Evolutionary conservation across 2,113 vertebrate genomes (phyloP).

Genomic region (Hepsetus odoe): DNA sequence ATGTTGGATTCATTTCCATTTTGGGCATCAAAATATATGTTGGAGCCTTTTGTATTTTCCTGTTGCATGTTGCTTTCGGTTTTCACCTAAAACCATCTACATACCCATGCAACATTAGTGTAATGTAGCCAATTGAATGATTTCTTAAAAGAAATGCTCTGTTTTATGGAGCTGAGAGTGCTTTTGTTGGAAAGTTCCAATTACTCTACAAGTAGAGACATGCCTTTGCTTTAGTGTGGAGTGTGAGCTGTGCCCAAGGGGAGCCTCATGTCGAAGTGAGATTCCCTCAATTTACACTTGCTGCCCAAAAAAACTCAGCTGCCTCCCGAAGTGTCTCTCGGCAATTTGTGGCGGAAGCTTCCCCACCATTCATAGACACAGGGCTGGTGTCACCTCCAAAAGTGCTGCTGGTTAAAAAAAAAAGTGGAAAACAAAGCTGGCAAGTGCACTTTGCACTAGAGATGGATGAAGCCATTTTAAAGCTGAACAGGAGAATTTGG

Average conservation of each 20-base stretch:
- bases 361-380: conserved; percentile 1
- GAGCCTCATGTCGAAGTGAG: conserved; percentile 48
- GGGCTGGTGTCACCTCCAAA: conserved; percentile 16
- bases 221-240: neutral
- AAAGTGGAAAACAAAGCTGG: neutral
- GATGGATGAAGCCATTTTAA: conserved; percentile 10
- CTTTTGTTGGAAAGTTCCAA: conserved; percentile 17
- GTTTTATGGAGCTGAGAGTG: conserved; percentile 10
- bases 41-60: too few relatives aligned
- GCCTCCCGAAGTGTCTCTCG: conserved; percentile 35
- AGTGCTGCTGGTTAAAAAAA: conserved; percentile 8
- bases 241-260: conserved; percentile 16
- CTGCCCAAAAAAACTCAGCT: conserved; percentile 3
- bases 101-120: neutral
- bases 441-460: neutral
- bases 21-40: too few relatives aligned
- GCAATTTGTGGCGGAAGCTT: conserved; percentile 31
- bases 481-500: conserved; percentile 12
- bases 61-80: too few relatives aligned
- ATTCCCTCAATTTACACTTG: conserved; percentile 50
- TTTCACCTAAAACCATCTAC: too few relatives aligned
- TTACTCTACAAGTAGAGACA: conserved; percentile 29
- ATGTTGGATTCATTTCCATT: too few relatives aligned
- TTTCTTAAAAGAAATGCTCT: neutral
- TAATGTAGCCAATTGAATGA: neutral